A percentile compares a stretch with the other conserved stretches of the same genome.
Evolutionary conservation across 53 echinoderm and acorn worm species (phyloP).

Genomic region (Echinarachnius parma): DNA sequence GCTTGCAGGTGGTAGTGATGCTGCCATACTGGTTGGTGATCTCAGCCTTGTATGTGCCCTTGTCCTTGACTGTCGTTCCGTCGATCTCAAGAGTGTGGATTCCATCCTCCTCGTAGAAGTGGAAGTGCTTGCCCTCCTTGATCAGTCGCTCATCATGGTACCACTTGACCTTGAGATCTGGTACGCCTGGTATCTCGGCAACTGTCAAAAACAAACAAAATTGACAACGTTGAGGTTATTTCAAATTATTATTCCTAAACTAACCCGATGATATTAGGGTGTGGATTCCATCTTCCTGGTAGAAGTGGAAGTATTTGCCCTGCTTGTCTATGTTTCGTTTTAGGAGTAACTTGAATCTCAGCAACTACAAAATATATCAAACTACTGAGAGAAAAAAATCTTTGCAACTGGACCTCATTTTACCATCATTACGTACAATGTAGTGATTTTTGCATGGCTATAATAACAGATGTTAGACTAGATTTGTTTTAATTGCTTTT

Average conservation of each 20-base stretch:
- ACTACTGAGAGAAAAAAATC: too few relatives aligned
- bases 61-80: slow-evolving; percentile 68
- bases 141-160: slow-evolving; percentile 63
- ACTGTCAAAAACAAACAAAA: slow-evolving; percentile 58
- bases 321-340: too few relatives aligned
- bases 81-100: slow-evolving; percentile 86
- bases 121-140: slow-evolving; percentile 70
- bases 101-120: slow-evolving; percentile 74
- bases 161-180: slow-evolving; percentile 84
- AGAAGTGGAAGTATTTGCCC: slow-evolving; percentile 69
- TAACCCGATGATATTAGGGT: too few relatives aligned
- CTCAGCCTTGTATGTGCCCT: slow-evolving; percentile 73
- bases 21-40: slow-evolving; percentile 77
- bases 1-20: slow-evolving; percentile 69
- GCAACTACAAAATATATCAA: too few relatives aligned
- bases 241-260: too few relatives aligned
- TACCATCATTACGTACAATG: too few relatives aligned
- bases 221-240: background rate
- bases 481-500: too few relatives aligned
- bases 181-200: slow-evolving; percentile 58
- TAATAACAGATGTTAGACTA: too few relatives aligned
- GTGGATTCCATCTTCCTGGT: slow-evolving; percentile 76
- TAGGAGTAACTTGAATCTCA: too few relatives aligned
- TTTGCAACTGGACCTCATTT: too few relatives aligned
- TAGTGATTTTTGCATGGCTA: too few relatives aligned